Conservation (phyloP, 2,113 vertebrate species). For the Cromileptes altivelis region DNA sequence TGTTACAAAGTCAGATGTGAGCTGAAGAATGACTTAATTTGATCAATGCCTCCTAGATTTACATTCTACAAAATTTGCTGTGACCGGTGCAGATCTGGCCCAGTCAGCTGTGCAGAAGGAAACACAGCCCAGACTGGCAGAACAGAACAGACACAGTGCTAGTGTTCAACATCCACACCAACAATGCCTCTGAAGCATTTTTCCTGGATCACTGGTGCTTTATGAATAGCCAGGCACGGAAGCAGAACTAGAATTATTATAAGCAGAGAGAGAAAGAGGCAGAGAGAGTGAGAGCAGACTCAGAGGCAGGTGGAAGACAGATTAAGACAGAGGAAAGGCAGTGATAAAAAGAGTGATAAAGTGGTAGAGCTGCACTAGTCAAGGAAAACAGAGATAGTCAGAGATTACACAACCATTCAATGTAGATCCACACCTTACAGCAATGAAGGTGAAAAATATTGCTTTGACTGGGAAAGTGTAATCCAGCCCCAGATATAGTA, state of each 20-base stretch:
- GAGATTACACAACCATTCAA: conserved; percentile 19
- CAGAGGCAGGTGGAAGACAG: conserved; percentile 4
- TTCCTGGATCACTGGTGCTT: conserved; percentile 50
- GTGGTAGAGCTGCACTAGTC: conserved; percentile 33
- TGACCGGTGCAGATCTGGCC: conserved; percentile 21
- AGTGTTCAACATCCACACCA: conserved; percentile 55
- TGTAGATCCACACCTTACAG: conserved; percentile 24
- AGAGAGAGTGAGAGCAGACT: neutral
- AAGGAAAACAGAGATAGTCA: conserved; percentile 17
- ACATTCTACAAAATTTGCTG: conserved; percentile 16
- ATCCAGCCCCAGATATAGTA: conserved; percentile 23
- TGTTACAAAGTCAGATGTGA: neutral
- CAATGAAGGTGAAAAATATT: conserved; percentile 25
- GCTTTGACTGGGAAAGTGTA: conserved; percentile 20
- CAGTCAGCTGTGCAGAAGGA: conserved; percentile 36
- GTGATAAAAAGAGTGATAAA: conserved; percentile 21
- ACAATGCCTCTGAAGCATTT: conserved; percentile 46
- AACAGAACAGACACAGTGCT: conserved; percentile 11
- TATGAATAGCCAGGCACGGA: conserved; percentile 42
- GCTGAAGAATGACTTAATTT: neutral
- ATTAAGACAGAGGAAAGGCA: conserved; percentile 7
- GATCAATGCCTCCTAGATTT: conserved; percentile 21
- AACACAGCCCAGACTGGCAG: conserved; percentile 34
- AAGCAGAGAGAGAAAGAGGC: neutral
- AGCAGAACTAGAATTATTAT: conserved; percentile 42